Conservation (phyloP, 2,113 vertebrate genomes). For the Protobothrops mucrosquamatus region DNA sequence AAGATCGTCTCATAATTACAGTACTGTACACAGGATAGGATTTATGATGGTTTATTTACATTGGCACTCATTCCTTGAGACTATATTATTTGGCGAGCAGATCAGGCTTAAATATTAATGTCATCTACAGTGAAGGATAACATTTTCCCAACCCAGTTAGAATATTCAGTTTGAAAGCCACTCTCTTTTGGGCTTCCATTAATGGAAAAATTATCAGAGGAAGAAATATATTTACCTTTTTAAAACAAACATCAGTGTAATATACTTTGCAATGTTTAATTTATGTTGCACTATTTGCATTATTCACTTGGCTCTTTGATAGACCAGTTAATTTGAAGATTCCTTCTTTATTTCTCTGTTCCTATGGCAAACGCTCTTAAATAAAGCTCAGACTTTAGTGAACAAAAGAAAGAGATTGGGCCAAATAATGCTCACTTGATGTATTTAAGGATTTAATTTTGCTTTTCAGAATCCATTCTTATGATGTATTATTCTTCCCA, state of each 20-base stretch:
- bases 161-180: not conserved
- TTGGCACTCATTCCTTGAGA: not conserved
- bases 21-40: not conserved
- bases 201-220: not conserved
- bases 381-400: not conserved
- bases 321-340: not conserved
- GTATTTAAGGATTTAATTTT: not conserved
- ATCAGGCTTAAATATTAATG: not conserved
- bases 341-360: not conserved
- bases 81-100: not conserved
- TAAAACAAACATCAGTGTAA: not conserved
- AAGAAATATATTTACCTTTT: not conserved
- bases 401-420: not conserved
- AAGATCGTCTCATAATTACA: not conserved
- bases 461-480: not conserved
- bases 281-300: conserved; percentile 8
- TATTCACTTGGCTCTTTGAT: conserved; percentile 16
- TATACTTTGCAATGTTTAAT: conserved; percentile 21
- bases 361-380: not conserved
- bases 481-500: not conserved
- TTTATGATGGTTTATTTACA: not conserved
- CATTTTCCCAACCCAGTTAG: not conserved
- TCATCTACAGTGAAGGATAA: not conserved
- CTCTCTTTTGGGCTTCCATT: not conserved
- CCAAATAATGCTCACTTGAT: not conserved